Conservation (phyloP, 2,888 invertebrate species). For the Cremastinae sp. region DNA sequence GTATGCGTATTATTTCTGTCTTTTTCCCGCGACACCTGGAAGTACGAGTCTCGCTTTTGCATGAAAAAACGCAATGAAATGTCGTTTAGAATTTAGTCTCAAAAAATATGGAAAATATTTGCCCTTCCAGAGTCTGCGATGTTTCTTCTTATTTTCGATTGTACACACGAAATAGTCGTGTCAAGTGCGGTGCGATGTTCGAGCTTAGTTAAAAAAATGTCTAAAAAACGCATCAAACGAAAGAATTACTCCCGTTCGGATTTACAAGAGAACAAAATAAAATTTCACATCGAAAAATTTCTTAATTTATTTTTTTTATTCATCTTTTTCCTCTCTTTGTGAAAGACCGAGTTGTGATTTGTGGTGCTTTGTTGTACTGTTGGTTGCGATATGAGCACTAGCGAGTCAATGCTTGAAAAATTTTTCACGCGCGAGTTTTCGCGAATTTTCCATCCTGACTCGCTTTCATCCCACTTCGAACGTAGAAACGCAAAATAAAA, state of each 20-base stretch:
- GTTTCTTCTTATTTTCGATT: slow-evolving; percentile 7
- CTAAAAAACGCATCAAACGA: slow-evolving; percentile 17
- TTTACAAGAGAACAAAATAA: slow-evolving; percentile 56
- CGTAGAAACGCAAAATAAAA: slow-evolving; percentile 49
- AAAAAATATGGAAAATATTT: slow-evolving; percentile 46
- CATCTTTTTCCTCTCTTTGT: slow-evolving; percentile 1
- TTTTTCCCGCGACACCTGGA: slow-evolving; percentile 39
- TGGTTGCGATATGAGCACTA: slow-evolving; percentile 59
- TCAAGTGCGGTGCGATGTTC: slow-evolving; percentile 44
- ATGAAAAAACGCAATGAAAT: slow-evolving; percentile 23
- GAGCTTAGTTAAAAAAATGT: slow-evolving; percentile 25
- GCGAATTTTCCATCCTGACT: slow-evolving; percentile 5
- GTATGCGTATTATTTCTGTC: slow-evolving; percentile 51
- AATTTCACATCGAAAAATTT: slow-evolving; percentile 12
- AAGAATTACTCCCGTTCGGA: slow-evolving; percentile 19
- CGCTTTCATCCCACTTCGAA: slow-evolving; percentile 34
- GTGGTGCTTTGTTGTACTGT: slow-evolving; percentile 66
- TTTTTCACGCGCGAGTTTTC: slow-evolving; percentile 14
- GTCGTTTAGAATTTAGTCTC: slow-evolving; percentile 30
- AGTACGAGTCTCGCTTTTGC: slow-evolving; percentile 30
- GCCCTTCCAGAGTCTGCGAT: slow-evolving; percentile 43
- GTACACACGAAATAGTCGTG: slow-evolving; percentile 31
- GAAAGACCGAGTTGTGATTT: slow-evolving; percentile 61
- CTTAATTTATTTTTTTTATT: slow-evolving; percentile 20
- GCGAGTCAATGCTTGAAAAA: slow-evolving; percentile 31